These are phyloP conservation scores for Okapia johnstoni DNA, from an alignment of 2,113 vertebrate species.

Conservation along the genomic window DNA sequence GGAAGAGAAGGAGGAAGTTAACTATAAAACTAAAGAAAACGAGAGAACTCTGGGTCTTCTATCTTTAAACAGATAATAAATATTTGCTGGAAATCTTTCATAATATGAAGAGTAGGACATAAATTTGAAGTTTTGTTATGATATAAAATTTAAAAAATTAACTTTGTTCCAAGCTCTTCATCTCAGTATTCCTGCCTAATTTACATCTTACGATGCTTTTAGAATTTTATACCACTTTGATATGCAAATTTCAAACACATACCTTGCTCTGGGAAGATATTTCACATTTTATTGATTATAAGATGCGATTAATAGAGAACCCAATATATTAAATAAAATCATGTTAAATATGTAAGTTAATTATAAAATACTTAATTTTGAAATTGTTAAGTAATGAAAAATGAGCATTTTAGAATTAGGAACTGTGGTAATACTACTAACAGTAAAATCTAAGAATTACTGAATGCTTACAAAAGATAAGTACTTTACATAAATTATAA, in stretches of 20 bases:
- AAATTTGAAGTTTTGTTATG: neutral
- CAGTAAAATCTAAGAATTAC: neutral
- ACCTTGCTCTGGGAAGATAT: neutral
- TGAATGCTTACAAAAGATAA: neutral
- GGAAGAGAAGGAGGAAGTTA: neutral
- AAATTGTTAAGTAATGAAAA: constrained; percentile 4
- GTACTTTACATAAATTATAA: neutral
- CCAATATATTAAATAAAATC: neutral
- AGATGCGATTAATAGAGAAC: neutral
- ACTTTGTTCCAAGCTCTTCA: neutral
- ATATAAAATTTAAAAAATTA: neutral
- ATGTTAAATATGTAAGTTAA: neutral
- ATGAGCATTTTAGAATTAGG: neutral
- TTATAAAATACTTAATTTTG: neutral
- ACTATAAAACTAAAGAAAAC: neutral
- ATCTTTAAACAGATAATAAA: neutral
- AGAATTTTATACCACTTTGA: neutral
- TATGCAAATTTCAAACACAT: neutral
- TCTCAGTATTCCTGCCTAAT: neutral
- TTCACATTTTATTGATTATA: constrained; percentile 6
- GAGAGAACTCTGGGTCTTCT: neutral
- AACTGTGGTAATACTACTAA: neutral
- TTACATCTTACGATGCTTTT: neutral
- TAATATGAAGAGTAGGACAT: neutral
- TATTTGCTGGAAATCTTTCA: neutral